Conservation (phyloP, 1,140 invertebrate species). For the Cotesia vestalis region DNA sequence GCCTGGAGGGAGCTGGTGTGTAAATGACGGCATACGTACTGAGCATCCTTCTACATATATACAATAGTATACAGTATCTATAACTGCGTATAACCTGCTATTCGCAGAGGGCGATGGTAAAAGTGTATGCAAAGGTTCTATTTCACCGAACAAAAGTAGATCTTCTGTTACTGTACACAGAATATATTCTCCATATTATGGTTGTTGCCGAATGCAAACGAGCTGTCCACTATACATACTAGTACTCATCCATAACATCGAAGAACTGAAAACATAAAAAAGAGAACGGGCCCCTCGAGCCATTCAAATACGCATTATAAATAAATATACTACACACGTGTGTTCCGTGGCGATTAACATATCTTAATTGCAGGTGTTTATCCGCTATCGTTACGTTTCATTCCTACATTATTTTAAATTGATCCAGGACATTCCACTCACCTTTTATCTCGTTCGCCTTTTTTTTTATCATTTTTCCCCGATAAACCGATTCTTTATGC, state of each 20-base stretch:
- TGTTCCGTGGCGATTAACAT: constrained; percentile 55
- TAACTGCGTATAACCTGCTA: too few species aligned
- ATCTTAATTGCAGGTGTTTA: constrained; percentile 61
- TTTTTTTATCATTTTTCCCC: constrained; percentile 23
- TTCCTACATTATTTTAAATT: constrained; percentile 44
- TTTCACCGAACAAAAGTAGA: too few species aligned
- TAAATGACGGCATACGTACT: constrained; percentile 12
- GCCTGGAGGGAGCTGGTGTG: constrained; percentile 13
- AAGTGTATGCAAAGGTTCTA: too few species aligned
- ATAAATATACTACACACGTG: constrained; percentile 32
- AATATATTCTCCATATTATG: constrained; percentile 15
- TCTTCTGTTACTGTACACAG: too few species aligned
- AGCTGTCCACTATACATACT: constrained; percentile 1
- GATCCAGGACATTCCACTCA: constrained; percentile 44
- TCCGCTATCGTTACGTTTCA: constrained; percentile 40
- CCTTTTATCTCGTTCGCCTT: constrained; percentile 25
- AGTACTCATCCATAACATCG: too few species aligned
- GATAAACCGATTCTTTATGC: constrained; percentile 13
- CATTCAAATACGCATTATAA: constrained; percentile 20
- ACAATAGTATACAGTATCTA: too few species aligned
- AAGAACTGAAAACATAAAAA: too few species aligned
- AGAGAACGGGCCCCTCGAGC: constrained; percentile 12
- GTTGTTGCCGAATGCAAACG: constrained; percentile 35
- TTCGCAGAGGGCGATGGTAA: too few species aligned
- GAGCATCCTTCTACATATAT: background rate